A percentile compares a stretch with the other conserved stretches of the same genome.
These are phyloP conservation scores for Arrhamphus sclerolepis DNA, from an alignment of 2,797 vertebrate genomes.

Conservation along the genomic window DNA sequence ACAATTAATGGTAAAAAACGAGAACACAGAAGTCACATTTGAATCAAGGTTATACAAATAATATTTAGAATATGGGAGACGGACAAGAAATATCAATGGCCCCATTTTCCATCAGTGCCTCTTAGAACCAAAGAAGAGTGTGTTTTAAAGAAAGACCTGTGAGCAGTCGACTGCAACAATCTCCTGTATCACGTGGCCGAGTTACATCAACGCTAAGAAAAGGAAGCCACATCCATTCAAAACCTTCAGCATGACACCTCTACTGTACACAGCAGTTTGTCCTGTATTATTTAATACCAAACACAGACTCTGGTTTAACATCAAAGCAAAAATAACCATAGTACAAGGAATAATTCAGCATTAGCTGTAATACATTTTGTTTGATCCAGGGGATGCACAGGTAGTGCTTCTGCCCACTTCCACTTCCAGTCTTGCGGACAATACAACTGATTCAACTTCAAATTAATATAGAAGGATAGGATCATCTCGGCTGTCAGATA, in stretches of 20 bases:
- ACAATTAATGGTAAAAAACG: too few relatives aligned
- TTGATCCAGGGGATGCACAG: conserved; percentile 44
- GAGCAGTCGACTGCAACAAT: conserved; percentile 28
- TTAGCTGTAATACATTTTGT: conserved; percentile 47
- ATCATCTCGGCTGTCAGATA: conserved; percentile 61
- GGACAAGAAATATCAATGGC: not conserved
- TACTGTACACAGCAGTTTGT: conserved; percentile 47
- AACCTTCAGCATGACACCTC: conserved; percentile 40
- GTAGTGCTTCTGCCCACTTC: conserved; percentile 29
- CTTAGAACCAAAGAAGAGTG: not conserved
- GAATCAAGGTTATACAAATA: not conserved
- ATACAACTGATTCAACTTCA: conserved; percentile 50
- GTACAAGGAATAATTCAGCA: conserved; percentile 34
- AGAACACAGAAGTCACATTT: too few relatives aligned
- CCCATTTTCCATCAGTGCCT: conserved; percentile 1
- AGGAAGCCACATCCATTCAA: conserved; percentile 47
- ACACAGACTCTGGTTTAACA: conserved; percentile 49
- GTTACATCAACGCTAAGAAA: not conserved
- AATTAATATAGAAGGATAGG: conserved; percentile 56
- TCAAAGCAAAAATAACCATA: conserved; percentile 43
- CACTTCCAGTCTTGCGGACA: conserved; percentile 37
- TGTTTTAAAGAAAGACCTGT: conserved; percentile 4
- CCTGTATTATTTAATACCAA: conserved; percentile 63
- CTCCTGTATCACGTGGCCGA: conserved; percentile 39
- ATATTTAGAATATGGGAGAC: not conserved